Percentiles rank a stretch among this genome's conserved stretches.
Evolutionary conservation across 1,140 invertebrate genomes (phyloP).

Genomic region (Zophobas morio): DNA sequence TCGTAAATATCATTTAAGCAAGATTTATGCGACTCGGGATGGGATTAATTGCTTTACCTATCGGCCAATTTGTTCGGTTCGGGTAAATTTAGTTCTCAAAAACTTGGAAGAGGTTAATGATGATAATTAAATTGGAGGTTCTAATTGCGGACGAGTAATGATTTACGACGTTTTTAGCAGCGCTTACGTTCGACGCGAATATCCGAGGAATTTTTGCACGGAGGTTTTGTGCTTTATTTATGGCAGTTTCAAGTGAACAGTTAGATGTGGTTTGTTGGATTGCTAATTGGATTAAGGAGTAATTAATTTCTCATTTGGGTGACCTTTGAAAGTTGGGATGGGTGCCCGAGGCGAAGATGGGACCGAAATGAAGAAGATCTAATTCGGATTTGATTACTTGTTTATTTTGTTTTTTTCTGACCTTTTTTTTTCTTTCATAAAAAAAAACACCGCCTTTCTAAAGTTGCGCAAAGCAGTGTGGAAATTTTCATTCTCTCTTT

Average conservation of each 20-base stretch:
- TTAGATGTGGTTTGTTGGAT: neutral
- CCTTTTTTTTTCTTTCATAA: no score
- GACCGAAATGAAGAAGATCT: no score
- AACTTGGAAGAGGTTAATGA: neutral
- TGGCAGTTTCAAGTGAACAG: neutral
- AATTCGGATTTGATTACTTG: no score
- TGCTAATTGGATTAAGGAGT: conserved; percentile 1
- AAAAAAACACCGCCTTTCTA: no score
- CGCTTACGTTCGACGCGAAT: neutral
- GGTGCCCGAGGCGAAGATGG: no score
- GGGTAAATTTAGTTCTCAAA: conserved; percentile 6
- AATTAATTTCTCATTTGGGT: no score
- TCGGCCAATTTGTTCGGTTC: neutral
- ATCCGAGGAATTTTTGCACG: neutral
- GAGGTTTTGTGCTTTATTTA: neutral
- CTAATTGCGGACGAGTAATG: neutral
- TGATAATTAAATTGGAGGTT: conserved; percentile 11
- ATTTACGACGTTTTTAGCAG: conserved; percentile 10
- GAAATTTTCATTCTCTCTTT: no score
- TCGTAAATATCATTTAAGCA: conserved; percentile 30
- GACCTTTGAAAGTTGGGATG: no score
- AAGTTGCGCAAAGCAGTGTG: no score
- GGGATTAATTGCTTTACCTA: conserved; percentile 7
- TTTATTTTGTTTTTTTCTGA: no score
- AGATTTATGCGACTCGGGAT: conserved; percentile 13